Evolutionary conservation across 1,140 invertebrate genomes (phyloP), one percentile per base, ranked within the genome.

Genomic region (Brachionus sp.): DNA sequence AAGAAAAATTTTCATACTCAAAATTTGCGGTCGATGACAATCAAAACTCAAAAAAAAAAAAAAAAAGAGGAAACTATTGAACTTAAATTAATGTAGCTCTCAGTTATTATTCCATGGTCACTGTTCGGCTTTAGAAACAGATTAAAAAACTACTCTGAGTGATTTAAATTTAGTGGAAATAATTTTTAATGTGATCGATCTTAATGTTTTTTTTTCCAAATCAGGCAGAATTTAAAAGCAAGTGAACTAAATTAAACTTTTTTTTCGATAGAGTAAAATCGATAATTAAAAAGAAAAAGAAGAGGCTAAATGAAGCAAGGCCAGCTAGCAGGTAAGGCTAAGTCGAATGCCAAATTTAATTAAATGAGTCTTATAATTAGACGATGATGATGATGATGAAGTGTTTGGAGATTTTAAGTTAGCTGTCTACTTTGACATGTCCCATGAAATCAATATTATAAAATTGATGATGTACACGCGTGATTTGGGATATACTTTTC

Each of bases 91-190:
- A 68, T 68, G 9, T 68, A 33, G 64, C 64, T 68, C n/a, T 13
- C 6, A 68, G 64, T 35, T 35, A 68, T 68, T 68, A 68, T 68
- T 68, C 29, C 64, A 37, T 57, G 64, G 64, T 68, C 35, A 68
- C 35, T 68, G 64, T 68, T 33, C 35, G 25, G 35, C 35, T 68
- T 68, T 68, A 19, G 12, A 68, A 35, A 33, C 35, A 68, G 25
- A 68, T 68, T 35, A 35, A 35, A 35, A 35, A 68, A 68, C 64
- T 68, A 68, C 64, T 68, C 64, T n/a, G 35, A 37, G 64, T 37
- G 35, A 68, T 68, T 68, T 68, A 35, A 68, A 68, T 68, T 68
- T 68, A 68, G 29, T 68, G 64, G 64, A 68, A 68, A 68, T 68
- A 68, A 68, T 68, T 35, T 68, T 37, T 37, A 35, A 68, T 68